Conservation (phyloP, 2,113 vertebrate genomes). For the Psittacula cyanocephala region DNA sequence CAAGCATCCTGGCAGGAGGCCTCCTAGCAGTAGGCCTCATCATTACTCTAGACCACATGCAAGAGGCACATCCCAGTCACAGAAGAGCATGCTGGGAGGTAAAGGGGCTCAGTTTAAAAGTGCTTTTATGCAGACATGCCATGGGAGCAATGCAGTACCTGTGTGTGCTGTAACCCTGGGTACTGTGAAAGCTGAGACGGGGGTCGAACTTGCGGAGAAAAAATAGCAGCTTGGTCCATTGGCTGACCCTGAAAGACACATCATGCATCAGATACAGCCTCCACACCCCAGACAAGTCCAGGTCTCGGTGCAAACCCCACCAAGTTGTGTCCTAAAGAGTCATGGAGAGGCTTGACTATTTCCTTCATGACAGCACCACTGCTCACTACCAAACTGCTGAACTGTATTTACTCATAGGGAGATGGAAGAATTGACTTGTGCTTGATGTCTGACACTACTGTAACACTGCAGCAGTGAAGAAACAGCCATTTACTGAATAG, state of each 20-base stretch:
- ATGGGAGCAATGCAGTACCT: constrained; percentile 36
- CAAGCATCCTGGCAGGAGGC: background rate
- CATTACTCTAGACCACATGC: accelerated
- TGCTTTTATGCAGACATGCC: no score
- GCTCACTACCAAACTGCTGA: background rate
- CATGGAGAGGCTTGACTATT: background rate
- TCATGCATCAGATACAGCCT: background rate
- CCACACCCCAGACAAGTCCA: background rate
- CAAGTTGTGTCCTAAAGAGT: background rate
- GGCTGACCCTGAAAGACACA: constrained; percentile 72
- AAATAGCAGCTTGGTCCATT: constrained; percentile 71
- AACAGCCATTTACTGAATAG: background rate
- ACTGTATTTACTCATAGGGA: background rate
- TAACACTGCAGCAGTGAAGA: background rate
- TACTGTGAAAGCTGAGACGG: constrained; percentile 67
- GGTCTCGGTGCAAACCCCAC: background rate
- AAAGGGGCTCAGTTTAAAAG: no score
- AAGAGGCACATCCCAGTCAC: accelerated
- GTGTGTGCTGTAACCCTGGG: constrained; percentile 72
- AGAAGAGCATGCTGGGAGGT: background rate
- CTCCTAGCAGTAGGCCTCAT: background rate
- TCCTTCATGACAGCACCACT: background rate
- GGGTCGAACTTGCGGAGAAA: constrained; percentile 62
- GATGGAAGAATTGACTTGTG: background rate
- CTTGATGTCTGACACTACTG: background rate